Conservation (phyloP, 2,797 vertebrate genomes). For the Hozukius guyotensis region DNA sequence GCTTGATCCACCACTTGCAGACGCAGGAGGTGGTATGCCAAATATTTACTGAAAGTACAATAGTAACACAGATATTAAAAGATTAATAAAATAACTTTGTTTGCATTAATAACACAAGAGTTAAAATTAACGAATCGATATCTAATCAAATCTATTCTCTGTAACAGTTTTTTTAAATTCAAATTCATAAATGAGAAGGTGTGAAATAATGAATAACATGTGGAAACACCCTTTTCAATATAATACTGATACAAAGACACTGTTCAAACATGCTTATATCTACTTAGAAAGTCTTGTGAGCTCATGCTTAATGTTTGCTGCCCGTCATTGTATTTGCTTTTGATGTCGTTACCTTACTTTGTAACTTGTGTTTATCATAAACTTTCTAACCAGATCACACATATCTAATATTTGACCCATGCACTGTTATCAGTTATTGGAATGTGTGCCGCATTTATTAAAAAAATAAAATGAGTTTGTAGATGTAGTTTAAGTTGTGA, state of each 20-base stretch:
- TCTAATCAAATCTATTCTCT: neutral
- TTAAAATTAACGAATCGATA: neutral
- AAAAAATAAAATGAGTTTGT: neutral
- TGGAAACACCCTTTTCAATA: neutral
- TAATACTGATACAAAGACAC: neutral
- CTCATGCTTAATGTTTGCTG: neutral
- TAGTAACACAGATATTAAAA: slow-evolving; percentile 1
- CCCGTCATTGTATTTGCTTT: slow-evolving; percentile 3
- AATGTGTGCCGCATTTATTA: neutral
- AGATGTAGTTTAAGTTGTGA: neutral
- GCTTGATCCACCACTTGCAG: slow-evolving; percentile 27
- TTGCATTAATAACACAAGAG: neutral
- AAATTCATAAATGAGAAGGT: neutral
- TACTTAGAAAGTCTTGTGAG: neutral
- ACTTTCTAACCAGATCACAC: neutral
- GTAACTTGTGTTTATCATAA: neutral
- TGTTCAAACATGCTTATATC: neutral
- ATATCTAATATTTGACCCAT: neutral
- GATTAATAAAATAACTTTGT: neutral
- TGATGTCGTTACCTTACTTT: neutral
- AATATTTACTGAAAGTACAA: slow-evolving; percentile 8
- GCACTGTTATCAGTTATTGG: neutral
- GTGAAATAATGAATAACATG: slow-evolving; percentile 1
- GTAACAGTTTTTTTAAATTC: neutral
- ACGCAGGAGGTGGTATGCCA: slow-evolving; percentile 29